Percentiles rank a stretch among this genome's conserved stretches.
Evolutionary conservation across 35 echinoderm and acorn worm species (phyloP).

Genomic region (Heliocidaris tuberculata): DNA sequence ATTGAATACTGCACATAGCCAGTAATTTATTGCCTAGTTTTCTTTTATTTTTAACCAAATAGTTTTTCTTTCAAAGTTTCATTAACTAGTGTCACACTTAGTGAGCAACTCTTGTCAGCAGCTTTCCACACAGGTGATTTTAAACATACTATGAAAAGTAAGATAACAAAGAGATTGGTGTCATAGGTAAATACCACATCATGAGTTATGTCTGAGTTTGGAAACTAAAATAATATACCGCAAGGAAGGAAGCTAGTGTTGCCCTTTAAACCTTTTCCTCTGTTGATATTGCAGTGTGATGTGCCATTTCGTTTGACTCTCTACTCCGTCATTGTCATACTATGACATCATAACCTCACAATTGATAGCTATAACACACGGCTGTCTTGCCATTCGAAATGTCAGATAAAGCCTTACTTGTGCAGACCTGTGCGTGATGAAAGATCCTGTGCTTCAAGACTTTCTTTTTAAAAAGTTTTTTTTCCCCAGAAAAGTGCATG

Average conservation of each 20-base stretch:
- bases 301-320: not conserved
- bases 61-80: too few relatives aligned
- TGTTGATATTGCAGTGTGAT: not conserved
- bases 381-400: not conserved
- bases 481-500: not conserved
- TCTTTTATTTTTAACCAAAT: too few relatives aligned
- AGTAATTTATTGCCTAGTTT: not conserved
- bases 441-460: not conserved
- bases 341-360: slow-evolving; percentile 10
- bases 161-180: not conserved
- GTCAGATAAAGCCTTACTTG: not conserved
- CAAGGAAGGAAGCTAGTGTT: not conserved
- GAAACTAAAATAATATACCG: not conserved
- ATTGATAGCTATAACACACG: not conserved
- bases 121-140: not conserved
- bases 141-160: not conserved
- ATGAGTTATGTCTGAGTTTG: not conserved
- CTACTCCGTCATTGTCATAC: not conserved
- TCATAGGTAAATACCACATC: not conserved
- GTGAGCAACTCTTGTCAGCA: too few relatives aligned
- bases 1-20: not conserved
- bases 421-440: not conserved
- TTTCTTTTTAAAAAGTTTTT: not conserved
- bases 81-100: too few relatives aligned
- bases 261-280: slow-evolving; percentile 4